phyloP scores from a whole-genome alignment of 2,113 vertebrate species.

The Casuarius casuarius region DNA sequence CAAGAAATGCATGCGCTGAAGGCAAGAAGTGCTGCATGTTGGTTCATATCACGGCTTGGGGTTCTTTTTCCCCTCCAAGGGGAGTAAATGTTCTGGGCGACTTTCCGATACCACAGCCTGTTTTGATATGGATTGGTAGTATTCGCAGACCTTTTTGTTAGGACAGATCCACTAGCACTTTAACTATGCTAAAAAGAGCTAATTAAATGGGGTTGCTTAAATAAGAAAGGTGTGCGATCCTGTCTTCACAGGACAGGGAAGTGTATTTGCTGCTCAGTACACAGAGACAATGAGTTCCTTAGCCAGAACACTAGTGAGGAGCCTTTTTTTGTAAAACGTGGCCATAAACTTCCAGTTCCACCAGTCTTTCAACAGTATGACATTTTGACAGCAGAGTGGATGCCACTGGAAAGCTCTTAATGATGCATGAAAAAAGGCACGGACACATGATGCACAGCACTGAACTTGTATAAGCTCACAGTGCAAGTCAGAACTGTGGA shows the following conservation, averaged over 20 bases:
- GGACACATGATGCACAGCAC: not conserved
- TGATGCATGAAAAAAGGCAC: not conserved
- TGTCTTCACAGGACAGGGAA: not conserved
- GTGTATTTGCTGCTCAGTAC: not conserved
- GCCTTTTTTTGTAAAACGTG: not conserved
- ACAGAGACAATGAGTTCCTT: not conserved
- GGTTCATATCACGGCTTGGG: not conserved
- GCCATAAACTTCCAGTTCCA: not conserved
- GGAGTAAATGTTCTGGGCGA: fast-evolving
- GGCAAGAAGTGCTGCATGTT: not conserved
- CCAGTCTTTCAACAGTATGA: not conserved
- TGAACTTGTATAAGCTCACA: not conserved
- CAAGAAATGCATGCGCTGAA: not conserved
- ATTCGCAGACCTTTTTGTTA: not conserved
- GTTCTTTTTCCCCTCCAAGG: not conserved
- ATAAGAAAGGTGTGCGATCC: not conserved
- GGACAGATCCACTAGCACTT: fast-evolving
- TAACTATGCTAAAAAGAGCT: not conserved
- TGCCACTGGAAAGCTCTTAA: not conserved
- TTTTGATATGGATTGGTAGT: not conserved
- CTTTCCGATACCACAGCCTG: not conserved
- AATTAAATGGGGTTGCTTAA: not conserved
- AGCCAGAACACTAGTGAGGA: not conserved
- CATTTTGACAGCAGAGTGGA: conserved; percentile 24
- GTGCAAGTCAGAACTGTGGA: not conserved